Conservation (phyloP, 1,140 invertebrate genomes). For the Drosophila biarmipes region DNA sequence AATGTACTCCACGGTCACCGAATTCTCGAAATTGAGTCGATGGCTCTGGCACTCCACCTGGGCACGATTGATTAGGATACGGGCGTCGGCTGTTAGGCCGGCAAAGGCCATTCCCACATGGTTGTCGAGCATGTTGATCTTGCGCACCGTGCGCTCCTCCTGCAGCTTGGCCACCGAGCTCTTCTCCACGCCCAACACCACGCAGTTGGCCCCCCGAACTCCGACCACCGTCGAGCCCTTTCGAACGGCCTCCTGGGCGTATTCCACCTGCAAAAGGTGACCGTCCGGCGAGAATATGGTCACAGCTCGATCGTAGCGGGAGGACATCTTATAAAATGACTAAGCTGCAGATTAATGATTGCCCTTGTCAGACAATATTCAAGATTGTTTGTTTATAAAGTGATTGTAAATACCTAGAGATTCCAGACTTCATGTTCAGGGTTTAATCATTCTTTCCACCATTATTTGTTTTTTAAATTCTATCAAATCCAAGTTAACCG, state of each 20-base stretch:
- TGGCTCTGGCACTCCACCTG: slow-evolving; percentile 99
- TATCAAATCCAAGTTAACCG: background rate
- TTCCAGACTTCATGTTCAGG: no score
- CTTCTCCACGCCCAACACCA: slow-evolving; percentile 99
- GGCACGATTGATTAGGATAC: slow-evolving; percentile 98
- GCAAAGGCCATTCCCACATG: slow-evolving; percentile 99
- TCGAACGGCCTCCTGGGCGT: slow-evolving; percentile 99
- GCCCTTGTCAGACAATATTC: no score
- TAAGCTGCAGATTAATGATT: background rate
- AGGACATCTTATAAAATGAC: slow-evolving; percentile 85
- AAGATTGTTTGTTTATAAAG: background rate
- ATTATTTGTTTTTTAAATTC: background rate
- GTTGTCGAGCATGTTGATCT: slow-evolving; percentile 99
- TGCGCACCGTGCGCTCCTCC: slow-evolving; percentile 99
- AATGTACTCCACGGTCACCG: slow-evolving; percentile 99
- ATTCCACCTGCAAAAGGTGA: slow-evolving; percentile 99
- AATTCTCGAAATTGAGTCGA: slow-evolving; percentile 99
- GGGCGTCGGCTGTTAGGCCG: slow-evolving; percentile 98
- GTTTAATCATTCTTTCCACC: no score
- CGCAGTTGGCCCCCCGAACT: slow-evolving; percentile 96
- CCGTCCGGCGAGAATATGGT: slow-evolving; percentile 99
- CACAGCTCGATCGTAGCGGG: slow-evolving; percentile 98
- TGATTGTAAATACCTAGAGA: background rate
- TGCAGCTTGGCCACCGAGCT: slow-evolving; percentile 99
- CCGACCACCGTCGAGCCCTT: slow-evolving; percentile 99